Conservation (phyloP, 2,797 vertebrate genomes). For the Avahi laniger region DNA sequence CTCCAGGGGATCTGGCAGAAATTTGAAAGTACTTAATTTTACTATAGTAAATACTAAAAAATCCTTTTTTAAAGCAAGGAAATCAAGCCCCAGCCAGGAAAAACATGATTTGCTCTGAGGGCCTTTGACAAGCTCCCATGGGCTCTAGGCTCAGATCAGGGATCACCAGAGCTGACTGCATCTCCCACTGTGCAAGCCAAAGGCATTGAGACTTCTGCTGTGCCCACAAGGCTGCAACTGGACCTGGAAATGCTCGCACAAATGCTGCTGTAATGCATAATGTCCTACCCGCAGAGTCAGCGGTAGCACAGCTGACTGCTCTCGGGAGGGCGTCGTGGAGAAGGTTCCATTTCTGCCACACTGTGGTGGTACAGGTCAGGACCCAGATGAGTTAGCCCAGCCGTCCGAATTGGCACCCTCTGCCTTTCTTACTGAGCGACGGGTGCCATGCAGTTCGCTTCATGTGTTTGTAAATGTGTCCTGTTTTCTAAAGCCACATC, state of each 20-base stretch:
- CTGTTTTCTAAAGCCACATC: not conserved
- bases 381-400: not conserved
- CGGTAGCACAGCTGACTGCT: not conserved
- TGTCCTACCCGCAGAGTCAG: not conserved
- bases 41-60: constrained; percentile 23
- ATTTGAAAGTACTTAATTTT: constrained; percentile 61
- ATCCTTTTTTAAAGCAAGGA: constrained; percentile 57
- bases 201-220: not conserved
- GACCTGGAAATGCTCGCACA: rapidly evolving
- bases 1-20: constrained; percentile 64
- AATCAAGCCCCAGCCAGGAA: not conserved
- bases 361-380: not conserved
- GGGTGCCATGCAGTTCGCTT: not conserved
- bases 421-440: not conserved
- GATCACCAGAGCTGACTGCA: not conserved
- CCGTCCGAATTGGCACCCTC: not conserved
- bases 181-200: not conserved
- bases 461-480: not conserved
- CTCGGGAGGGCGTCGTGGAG: not conserved
- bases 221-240: not conserved
- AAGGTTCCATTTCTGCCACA: not conserved
- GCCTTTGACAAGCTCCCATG: not conserved
- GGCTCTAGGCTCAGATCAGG: not conserved
- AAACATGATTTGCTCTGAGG: constrained; percentile 17
- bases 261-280: not conserved